Conservation (phyloP, 2,113 vertebrate genomes). For the Trichechus manatus region DNA sequence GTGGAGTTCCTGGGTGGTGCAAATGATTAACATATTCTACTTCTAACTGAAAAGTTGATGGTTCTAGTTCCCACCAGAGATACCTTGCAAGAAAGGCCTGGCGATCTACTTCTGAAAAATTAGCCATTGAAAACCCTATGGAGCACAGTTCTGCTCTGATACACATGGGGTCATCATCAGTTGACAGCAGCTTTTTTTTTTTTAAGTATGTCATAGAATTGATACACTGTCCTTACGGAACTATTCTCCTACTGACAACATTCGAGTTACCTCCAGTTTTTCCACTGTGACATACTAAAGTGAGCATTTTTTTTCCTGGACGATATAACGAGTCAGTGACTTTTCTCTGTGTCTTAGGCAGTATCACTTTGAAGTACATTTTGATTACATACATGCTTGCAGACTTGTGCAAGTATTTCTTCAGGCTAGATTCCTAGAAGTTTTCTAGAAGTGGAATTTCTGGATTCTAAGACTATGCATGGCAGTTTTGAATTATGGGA, state of each 20-base stretch:
- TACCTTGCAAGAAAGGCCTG: too few relatives aligned
- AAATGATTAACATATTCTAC: too few relatives aligned
- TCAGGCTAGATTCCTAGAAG: constrained; percentile 13
- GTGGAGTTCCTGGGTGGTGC: too few relatives aligned
- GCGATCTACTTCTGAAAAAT: too few relatives aligned
- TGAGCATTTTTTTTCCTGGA: not conserved
- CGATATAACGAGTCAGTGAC: too few relatives aligned
- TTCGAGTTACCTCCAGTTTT: constrained; percentile 11
- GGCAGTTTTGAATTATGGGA: not conserved
- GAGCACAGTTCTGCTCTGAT: too few relatives aligned
- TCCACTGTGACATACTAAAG: not conserved
- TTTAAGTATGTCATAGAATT: not conserved
- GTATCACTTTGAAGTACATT: not conserved
- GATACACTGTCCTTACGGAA: not conserved
- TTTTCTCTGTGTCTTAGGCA: too few relatives aligned
- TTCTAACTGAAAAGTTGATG: too few relatives aligned
- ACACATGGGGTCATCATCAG: too few relatives aligned
- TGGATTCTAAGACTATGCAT: constrained; percentile 27
- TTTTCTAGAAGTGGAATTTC: constrained; percentile 39
- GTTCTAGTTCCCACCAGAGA: too few relatives aligned
- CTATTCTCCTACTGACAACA: not conserved
- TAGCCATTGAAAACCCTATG: too few relatives aligned
- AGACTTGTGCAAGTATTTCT: constrained; percentile 2
- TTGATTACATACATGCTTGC: not conserved
- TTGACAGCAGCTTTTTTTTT: too few relatives aligned